A percentile compares a stretch with the other conserved stretches of the same genome.
Evolutionary conservation across 2,797 vertebrate species (phyloP).

Genomic region (Pyrocephalus nanus): DNA sequence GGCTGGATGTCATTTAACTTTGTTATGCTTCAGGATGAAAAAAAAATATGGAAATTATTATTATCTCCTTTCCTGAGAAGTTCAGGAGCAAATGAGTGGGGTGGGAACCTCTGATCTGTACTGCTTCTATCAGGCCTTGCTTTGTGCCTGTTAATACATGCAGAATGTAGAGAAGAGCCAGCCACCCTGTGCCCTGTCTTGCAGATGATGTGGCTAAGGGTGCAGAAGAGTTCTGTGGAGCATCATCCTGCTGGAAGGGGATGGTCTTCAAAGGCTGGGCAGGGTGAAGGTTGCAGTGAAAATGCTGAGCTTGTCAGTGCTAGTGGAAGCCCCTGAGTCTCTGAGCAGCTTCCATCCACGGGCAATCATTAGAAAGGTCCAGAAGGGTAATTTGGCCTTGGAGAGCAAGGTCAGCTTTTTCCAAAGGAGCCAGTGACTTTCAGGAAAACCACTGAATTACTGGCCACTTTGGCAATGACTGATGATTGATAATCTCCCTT

Average conservation of each 20-base stretch:
- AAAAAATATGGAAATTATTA: neutral
- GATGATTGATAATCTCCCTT: conserved; percentile 23
- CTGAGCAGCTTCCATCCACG: neutral
- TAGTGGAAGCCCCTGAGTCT: neutral
- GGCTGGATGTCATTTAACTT: neutral
- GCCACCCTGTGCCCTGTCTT: neutral
- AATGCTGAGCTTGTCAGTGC: neutral
- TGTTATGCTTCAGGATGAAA: neutral
- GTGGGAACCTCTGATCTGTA: neutral
- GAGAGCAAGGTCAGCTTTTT: neutral
- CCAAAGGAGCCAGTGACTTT: conserved; percentile 36
- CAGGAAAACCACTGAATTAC: conserved; percentile 17
- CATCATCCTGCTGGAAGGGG: neutral
- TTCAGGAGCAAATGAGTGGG: neutral
- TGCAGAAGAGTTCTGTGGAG: neutral
- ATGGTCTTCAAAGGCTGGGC: neutral
- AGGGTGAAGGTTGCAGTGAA: neutral
- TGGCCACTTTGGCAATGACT: conserved; percentile 26
- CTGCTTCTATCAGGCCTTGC: neutral
- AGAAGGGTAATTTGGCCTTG: conserved; percentile 13
- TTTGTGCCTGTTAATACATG: neutral
- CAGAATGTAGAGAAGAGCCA: neutral
- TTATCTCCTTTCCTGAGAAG: neutral
- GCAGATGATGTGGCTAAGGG: neutral
- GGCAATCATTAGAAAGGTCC: neutral